These are phyloP conservation scores for Parotia lawesii DNA, from an alignment of 2,113 vertebrate species.

Conservation along the genomic window DNA sequence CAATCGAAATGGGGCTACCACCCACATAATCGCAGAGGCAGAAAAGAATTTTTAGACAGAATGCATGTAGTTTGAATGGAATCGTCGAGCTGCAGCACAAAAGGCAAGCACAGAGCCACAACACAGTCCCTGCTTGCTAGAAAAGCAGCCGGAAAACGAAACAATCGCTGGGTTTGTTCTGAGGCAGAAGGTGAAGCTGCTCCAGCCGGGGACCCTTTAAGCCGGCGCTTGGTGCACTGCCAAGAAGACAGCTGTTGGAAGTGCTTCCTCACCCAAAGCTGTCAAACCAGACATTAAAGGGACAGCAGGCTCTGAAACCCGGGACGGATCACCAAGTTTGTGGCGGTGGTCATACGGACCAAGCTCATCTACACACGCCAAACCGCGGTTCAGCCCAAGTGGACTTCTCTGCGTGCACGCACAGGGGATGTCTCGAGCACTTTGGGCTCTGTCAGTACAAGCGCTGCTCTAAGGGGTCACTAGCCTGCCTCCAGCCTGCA, in stretches of 20 bases:
- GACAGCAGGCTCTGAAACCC: slow-evolving; percentile 61
- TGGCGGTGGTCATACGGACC: neutral
- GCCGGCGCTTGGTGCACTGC: slow-evolving; percentile 86
- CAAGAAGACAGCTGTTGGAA: slow-evolving; percentile 98
- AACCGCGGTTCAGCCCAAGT: neutral
- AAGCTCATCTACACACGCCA: neutral
- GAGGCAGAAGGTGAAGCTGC: slow-evolving; percentile 76
- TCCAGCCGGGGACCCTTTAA: slow-evolving; percentile 84
- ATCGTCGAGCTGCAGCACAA: neutral
- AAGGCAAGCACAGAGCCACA: slow-evolving; percentile 41
- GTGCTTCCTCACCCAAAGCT: slow-evolving; percentile 87
- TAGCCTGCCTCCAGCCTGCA: neutral
- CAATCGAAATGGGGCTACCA: neutral
- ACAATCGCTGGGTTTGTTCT: slow-evolving; percentile 78
- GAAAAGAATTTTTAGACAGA: neutral
- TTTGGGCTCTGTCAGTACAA: neutral
- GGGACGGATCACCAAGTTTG: slow-evolving; percentile 65
- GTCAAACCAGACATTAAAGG: slow-evolving; percentile 85
- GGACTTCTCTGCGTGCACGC: neutral
- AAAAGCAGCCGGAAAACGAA: slow-evolving; percentile 72
- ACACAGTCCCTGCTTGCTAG: slow-evolving; percentile 41
- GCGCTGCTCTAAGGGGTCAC: neutral
- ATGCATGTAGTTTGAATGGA: neutral
- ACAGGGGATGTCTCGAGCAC: neutral
- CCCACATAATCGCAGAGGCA: neutral